Conservation (phyloP, 2,797 vertebrate genomes). For the Podarcis siculus region DNA sequence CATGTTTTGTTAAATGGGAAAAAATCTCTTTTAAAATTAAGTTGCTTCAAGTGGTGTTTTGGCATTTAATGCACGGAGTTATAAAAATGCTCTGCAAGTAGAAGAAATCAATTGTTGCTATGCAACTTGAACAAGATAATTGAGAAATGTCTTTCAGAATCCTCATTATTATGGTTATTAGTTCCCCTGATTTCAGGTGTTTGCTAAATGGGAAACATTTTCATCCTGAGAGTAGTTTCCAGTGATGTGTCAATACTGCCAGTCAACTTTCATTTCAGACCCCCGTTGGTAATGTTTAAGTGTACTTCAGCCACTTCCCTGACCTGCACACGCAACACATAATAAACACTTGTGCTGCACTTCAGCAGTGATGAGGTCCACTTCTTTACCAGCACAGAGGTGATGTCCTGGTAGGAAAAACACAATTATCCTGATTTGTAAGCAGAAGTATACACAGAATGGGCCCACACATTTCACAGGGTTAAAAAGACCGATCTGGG, state of each 20-base stretch:
- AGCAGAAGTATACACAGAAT: background rate
- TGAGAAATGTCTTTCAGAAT: constrained; percentile 45
- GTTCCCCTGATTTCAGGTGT: constrained; percentile 40
- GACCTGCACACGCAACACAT: background rate
- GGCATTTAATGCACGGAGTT: constrained; percentile 5
- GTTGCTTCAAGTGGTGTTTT: constrained; percentile 15
- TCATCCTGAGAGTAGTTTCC: constrained; percentile 31
- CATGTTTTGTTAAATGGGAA: background rate
- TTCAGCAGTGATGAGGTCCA: background rate
- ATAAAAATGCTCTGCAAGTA: constrained; percentile 28
- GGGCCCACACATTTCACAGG: background rate
- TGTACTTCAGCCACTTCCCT: background rate
- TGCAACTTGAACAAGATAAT: constrained; percentile 48
- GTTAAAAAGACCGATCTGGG: background rate
- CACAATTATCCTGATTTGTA: background rate
- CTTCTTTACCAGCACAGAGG: background rate
- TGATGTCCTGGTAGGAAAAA: background rate
- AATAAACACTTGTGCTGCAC: background rate
- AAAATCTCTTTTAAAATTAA: background rate
- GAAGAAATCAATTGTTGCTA: constrained; percentile 48
- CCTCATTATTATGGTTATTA: constrained; percentile 58
- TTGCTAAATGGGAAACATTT: constrained; percentile 23
- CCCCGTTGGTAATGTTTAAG: constrained; percentile 16
- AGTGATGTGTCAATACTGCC: background rate
- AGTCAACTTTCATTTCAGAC: constrained; percentile 33